Base-by-base conservation (phyloP, 2,113 vertebrate species). In the Arothron firmamentum region DNA sequence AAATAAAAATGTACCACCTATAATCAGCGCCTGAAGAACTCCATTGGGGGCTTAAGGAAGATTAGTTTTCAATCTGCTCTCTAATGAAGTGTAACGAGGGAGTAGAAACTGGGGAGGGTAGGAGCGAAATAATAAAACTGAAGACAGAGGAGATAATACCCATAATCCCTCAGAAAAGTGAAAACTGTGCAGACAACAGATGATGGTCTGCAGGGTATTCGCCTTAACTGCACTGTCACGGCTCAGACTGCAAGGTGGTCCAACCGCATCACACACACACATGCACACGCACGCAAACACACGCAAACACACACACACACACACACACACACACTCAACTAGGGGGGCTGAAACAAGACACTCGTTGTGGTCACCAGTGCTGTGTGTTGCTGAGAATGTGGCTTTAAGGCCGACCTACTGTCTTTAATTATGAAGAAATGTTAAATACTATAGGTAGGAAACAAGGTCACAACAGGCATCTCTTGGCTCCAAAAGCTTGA, bases 51-150 rank as follows among this genome's bases (percentile, higher is more conserved):
- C 74, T 78, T 56, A 59, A 75, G 56, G 61, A 74, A 75, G 74
- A 85, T 83, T 77, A 81, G 72, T 59, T 25, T 53, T 67, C 64
- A 59, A 65, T 74, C 60, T 79, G 75, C 70, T 62, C 48, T 76
- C 74, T 80, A 77, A 78, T 77, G 56, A 72, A 49, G 62, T 41
- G 42, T 71, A 81, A 67, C 71, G 53, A 71, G 41, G 20, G 46
- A 70, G 52, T 18, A 34, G 43, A 43, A 13, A 43, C 10, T 28
- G 20, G 46, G 66, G 54, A 19, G 31, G 28, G n/a, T 1, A 45
- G 21, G 11, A 66, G 66, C 55, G 45, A 34, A 63, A 59, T 63
- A 81, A 67, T 23, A 50, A 71, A 52, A 62, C 49, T 55, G 58
- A 12, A 70, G 65, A 81, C 43, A 49, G 20, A 56, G 61, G 78